Conservation (phyloP, 2,888 invertebrate genomes). For the Scaeva pyrastri region DNA sequence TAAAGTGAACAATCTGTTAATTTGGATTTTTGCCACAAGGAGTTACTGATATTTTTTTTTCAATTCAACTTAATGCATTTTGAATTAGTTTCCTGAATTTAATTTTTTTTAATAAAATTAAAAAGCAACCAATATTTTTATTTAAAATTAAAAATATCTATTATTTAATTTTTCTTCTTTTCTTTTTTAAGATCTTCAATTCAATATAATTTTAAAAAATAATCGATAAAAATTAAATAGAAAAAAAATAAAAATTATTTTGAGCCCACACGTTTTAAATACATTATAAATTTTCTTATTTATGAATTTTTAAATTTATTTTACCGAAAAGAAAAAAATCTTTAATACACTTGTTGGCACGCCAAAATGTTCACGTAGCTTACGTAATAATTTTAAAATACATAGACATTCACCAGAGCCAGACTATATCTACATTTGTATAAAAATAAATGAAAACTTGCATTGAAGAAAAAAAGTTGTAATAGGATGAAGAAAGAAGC, state of each 20-base stretch:
- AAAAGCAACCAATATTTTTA: neutral
- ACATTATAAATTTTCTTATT: neutral
- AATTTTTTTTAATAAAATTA: neutral
- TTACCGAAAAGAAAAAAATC: neutral
- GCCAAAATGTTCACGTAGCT: constrained; percentile 54
- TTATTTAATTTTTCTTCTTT: too few species aligned
- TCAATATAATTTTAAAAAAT: too few species aligned
- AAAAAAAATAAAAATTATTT: too few species aligned
- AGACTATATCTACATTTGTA: constrained; percentile 38
- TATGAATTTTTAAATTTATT: neutral
- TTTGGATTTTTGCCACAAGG: neutral
- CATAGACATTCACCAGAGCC: neutral
- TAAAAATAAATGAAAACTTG: constrained; percentile 46
- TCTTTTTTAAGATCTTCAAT: too few species aligned
- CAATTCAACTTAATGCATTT: too few species aligned
- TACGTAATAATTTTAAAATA: constrained; percentile 64
- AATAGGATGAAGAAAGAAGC: constrained; percentile 17
- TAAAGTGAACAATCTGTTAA: neutral
- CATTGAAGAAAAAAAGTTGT: constrained; percentile 45
- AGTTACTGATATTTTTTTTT: neutral
- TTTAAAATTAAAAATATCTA: neutral
- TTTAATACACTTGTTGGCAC: constrained; percentile 45
- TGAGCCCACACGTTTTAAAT: too few species aligned
- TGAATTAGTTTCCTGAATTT: neutral
- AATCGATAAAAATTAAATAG: too few species aligned